Base-by-base conservation (phyloP, 1,140 invertebrate species). In the Araneus ventricosus region DNA sequence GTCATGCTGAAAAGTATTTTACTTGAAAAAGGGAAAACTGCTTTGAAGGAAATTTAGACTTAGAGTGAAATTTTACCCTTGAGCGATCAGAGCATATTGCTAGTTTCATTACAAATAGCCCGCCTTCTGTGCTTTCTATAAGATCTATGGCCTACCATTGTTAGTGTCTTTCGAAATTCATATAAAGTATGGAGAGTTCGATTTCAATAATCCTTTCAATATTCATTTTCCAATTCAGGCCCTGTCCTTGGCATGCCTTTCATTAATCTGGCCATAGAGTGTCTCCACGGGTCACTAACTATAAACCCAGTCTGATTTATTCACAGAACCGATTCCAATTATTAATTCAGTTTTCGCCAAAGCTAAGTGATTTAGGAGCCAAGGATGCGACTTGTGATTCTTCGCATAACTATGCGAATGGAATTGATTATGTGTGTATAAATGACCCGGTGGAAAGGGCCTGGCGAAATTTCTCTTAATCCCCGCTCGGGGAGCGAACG, bases 361-460 rank as follows among this genome's bases (percentile, higher is more conserved):
- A 57, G 41, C n/a, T 45, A n/a, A 84, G 41, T 27, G 27, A 34
- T 34, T 75, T 75, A 34, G 17, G 27, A 20, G 30, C 70, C 14
- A 75, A 37, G 30, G 30, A 30, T 34, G 70, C 70, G 86, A 88
- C 67, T 67, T 70, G 37, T 88, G 34, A 75, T 88, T 70, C 63
- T 67, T 88, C 37, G 41, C 61, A 75, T 75, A 70, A 45, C 82
- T 70, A 70, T 37, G 45, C 84, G 34, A 67, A 67, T 75, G 67
- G 87, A 88, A 88, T 88, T 88, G 87, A 88, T 88, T 88, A 70
- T 70, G 87, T 70, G 87, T 84, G 82, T 57, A 84, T 67, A 88
- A 88, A 88, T 70, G 87, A 88, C 87, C 39, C 45, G 10, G 24
- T 37, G 61, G 34, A 88, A 84, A 30, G n/a, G n/a, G 82, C 45